Base-by-base conservation (phyloP, 2,888 invertebrate genomes). In the Keiferia lycopersicella region DNA sequence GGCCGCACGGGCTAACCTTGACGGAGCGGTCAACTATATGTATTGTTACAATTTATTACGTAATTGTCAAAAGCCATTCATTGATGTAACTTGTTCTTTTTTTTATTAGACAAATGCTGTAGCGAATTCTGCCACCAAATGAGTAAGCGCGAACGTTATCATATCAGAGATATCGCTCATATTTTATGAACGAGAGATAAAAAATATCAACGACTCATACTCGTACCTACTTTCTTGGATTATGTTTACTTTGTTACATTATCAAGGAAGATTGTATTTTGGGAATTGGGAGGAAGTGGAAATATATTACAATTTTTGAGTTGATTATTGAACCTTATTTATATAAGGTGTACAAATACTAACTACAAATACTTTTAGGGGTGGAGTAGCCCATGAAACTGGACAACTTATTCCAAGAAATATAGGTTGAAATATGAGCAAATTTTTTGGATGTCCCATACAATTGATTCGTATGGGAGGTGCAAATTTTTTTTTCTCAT, bases 101-200 rank as follows among this genome's bases (percentile, higher is more conserved):
- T 60, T 41, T 48, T 45, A 45, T 12, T n/a, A 41, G 26, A 12
- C 26, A 30, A 53, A 45, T 14, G 56, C 16, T n/a, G 26, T 16
- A 16, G 30, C 56, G 16, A 34, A 22, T 45, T 45, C 41, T n/a
- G 22, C 45, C 22, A n/a, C 41, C 22, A 34, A 41, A 50, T 65
- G 65, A 65, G 63, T 30, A 63, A 22, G 65, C 65, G 58, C 51
- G 56, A 50, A 63, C 22, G 57, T 66, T 66, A 66, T 66, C 65
- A 61, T 22, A 34, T 34, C 10, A 12, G 45, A 41, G 60, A 60
- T 60, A 60, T 60, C 60, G 12, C 39, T 59, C 58, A 59, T 20
- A 39, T 38, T 26, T 53, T 14, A 53, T 53, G 22, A 22, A 53
- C 22, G 22, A 12, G 12, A 56, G 56, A 56, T 56, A 56, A 56